Percentiles rank a stretch among this genome's conserved stretches.
phyloP scores from a whole-genome alignment of 2,888 invertebrate species.

The Epinotia nisella region DNA sequence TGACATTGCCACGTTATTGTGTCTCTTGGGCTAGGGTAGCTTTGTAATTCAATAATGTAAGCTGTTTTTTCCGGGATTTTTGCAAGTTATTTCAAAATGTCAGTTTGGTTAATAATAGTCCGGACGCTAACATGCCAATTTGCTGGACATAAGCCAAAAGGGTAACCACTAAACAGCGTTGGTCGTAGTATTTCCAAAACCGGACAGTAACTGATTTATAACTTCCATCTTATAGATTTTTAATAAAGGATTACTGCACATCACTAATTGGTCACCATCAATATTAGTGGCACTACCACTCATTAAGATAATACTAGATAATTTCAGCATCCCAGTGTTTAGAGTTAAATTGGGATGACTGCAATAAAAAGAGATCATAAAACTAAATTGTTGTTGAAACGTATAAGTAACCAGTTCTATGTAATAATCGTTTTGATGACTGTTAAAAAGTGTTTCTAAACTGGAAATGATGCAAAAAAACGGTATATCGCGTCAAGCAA shows the following conservation, averaged over 20 bases:
- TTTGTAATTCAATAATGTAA: neutral
- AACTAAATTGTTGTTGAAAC: too few relatives aligned
- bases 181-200: neutral
- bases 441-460: too few relatives aligned
- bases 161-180: neutral
- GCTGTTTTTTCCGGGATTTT: neutral
- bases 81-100: neutral
- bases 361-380: too few relatives aligned
- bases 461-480: too few relatives aligned
- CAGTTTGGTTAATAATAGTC: too few relatives aligned
- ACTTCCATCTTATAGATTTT: neutral
- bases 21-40: neutral
- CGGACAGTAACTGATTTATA: neutral
- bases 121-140: neutral
- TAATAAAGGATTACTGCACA: neutral
- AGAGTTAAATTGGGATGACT: too few relatives aligned
- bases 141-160: neutral
- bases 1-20: slow-evolving; percentile 24
- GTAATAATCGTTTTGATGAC: too few relatives aligned
- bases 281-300: neutral
- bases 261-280: neutral
- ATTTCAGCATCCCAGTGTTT: neutral
- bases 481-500: too few relatives aligned
- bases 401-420: too few relatives aligned
- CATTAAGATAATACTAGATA: neutral